These are phyloP conservation scores for Tenthredo mesomela DNA, from an alignment of 2,888 invertebrate genomes.

Conservation along the genomic window DNA sequence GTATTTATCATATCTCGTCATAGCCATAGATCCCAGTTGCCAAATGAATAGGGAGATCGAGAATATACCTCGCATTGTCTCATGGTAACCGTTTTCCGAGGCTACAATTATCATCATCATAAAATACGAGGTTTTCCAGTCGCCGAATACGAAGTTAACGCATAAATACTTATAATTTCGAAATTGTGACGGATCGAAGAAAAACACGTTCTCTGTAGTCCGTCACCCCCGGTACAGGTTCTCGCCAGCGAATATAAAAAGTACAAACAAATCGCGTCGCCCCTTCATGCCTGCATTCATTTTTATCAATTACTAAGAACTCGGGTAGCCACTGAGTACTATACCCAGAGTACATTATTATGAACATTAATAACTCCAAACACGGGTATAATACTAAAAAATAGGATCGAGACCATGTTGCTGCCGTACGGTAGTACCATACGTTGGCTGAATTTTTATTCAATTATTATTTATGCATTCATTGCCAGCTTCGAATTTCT, in stretches of 20 bases:
- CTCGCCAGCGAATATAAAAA: constrained; percentile 67
- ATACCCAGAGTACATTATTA: constrained; percentile 46
- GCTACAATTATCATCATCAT: not conserved
- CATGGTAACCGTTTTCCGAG: not conserved
- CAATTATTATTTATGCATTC: not conserved
- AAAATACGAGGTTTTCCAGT: not conserved
- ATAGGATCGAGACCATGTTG: constrained; percentile 35
- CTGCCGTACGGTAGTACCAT: not conserved
- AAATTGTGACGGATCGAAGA: constrained; percentile 76
- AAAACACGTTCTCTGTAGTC: constrained; percentile 69
- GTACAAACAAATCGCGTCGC: constrained; percentile 76
- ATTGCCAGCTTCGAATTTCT: not conserved
- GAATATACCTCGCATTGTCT: not conserved
- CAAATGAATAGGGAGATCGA: not conserved
- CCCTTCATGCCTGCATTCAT: constrained; percentile 73
- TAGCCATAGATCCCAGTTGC: not conserved
- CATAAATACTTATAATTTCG: constrained; percentile 76
- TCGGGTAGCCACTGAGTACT: constrained; percentile 61
- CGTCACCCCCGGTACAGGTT: constrained; percentile 34
- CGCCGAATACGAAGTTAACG: constrained; percentile 38
- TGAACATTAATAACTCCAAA: constrained; percentile 43
- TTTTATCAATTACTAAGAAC: constrained; percentile 78
- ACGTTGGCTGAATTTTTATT: not conserved
- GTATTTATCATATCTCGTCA: not conserved
- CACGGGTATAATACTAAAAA: constrained; percentile 45